Base-by-base conservation (phyloP, 2,888 invertebrate species). In the Cremastinae sp. region DNA sequence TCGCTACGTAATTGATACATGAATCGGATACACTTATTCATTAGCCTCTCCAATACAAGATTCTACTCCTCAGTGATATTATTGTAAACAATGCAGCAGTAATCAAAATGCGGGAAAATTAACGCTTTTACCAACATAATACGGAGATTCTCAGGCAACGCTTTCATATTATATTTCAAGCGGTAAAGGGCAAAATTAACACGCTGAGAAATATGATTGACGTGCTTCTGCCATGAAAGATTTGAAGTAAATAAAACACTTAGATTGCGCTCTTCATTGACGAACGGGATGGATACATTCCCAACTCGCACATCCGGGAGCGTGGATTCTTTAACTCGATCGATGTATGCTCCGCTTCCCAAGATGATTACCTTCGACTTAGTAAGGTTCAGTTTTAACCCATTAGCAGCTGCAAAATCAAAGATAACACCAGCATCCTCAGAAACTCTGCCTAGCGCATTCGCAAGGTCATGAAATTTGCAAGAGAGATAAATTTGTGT, bases 41-140 rank as follows among this genome's bases (percentile, higher is more conserved):
- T 12, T 12, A 41, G 14, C 2, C 58, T 12, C 35, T 58, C 41
- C 1, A 68, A 43, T 18, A 18, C 16, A 7, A 43, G 3, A 7
- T 20, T n/a, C 9, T 20, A 14, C 10, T 12, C 14, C 1, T 16
- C 12, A 14, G 10, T 45, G 1, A 49, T n/a, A 10, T 18, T 4
- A 16, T 10, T 18, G 12, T 66, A 43, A 1, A 62, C 71, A 2
- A 62, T 4, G 28, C 41, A 39, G 18, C 37, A 20, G 41, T 71
- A 71, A 53, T 71, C 71, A 14, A 71, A 16, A 0, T 12, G 18
- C 3, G 62, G 71, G 1, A 64, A 64, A 3, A 71, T 39, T n/a
- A 64, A 2, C 8, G 41, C 14, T n/a, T n/a, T n/a, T n/a, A n/a
- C n/a, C n/a, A n/a, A n/a, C n/a, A n/a, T n/a, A n/a, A n/a, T n/a